Evolutionary conservation across 2,113 vertebrate genomes (phyloP), one percentile per base, ranked within the genome.

Genomic region (Gobio gobio): DNA sequence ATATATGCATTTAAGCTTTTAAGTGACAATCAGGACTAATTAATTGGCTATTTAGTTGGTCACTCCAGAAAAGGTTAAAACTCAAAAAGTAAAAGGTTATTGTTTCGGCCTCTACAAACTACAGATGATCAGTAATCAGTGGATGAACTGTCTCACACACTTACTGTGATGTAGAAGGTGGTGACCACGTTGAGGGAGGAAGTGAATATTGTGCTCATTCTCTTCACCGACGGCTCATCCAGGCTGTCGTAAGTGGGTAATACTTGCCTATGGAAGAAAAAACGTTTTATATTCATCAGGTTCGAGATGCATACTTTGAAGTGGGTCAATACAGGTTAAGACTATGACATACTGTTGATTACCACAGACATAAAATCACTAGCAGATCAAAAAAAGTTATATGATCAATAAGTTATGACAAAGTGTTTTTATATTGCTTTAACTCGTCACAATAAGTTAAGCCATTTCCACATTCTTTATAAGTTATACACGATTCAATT

Each of bases 201-300:
- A 40, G 96, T 96, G 89, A 99, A 99, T 90, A 99, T 99, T 93
- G 96, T 98, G 92, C 97, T 98, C 98, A 99, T 99, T 91, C 96
- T 96, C 92, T 98, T 99, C 89, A 99, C 97, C 0, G 98, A 99
- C 0, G 98, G 98, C 87, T 99, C 98, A 3, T 99, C 98, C 93
- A 99, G 94, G 89, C 96, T 98, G 92, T 99, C 98, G 1, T 99
- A 99, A 45, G 98, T 99, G 68, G 98, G 98, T 90, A 99, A 94
- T 84, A 99, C 98, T 95, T 99, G 98, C 89, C 98, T 99, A 94
- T 70, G 87, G 88, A 85, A 59, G 10, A 92, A 73, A 90, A 81
- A 43, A 74, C 43, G 64, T 83, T 85, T 75, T 75, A 76, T 24
- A 83, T 84, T 45, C 66, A 88, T 85, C 61, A 81, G 36, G 43